phyloP scores from a whole-genome alignment of 2,888 invertebrate species.

The Drosophila sordidapex region DNA sequence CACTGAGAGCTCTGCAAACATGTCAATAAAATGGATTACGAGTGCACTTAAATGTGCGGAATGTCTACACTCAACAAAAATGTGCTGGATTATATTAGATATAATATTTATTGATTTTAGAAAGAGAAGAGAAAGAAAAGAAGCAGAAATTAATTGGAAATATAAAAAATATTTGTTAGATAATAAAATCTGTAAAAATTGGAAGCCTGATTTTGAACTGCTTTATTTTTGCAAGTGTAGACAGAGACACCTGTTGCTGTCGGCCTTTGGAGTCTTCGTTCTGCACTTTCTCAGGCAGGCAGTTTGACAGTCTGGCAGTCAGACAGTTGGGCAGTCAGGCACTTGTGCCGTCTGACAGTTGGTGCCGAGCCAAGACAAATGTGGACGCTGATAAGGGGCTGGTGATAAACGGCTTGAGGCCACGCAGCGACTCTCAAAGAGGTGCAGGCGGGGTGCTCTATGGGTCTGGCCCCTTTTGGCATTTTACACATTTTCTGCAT shows the following conservation, averaged over 20 bases:
- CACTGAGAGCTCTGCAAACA: slow-evolving; percentile 35
- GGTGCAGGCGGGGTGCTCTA: slow-evolving; percentile 4
- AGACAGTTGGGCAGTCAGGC: slow-evolving; percentile 6
- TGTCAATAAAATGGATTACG: slow-evolving; percentile 49
- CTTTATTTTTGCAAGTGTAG: neutral
- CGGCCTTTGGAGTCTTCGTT: slow-evolving; percentile 23
- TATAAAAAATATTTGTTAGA: neutral
- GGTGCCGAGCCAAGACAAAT: slow-evolving; percentile 52
- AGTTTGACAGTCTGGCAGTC: neutral
- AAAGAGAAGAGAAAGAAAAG: neutral
- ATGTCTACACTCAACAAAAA: neutral
- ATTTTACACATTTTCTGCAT: slow-evolving; percentile 54
- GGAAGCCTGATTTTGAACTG: neutral
- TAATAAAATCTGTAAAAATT: neutral
- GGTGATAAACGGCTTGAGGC: slow-evolving; percentile 44
- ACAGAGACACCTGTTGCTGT: slow-evolving; percentile 39
- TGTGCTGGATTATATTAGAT: neutral
- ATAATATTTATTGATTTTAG: neutral
- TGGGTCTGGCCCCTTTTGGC: slow-evolving; percentile 34
- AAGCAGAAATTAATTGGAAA: neutral
- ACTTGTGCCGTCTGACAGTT: neutral
- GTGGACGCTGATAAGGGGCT: slow-evolving; percentile 50
- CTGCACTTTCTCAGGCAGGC: slow-evolving; percentile 27
- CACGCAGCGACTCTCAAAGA: neutral
- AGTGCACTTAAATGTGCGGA: slow-evolving; percentile 25